These are phyloP conservation scores for Chelonia mydas DNA, from an alignment of 2,797 vertebrate genomes.

Conservation along the genomic window DNA sequence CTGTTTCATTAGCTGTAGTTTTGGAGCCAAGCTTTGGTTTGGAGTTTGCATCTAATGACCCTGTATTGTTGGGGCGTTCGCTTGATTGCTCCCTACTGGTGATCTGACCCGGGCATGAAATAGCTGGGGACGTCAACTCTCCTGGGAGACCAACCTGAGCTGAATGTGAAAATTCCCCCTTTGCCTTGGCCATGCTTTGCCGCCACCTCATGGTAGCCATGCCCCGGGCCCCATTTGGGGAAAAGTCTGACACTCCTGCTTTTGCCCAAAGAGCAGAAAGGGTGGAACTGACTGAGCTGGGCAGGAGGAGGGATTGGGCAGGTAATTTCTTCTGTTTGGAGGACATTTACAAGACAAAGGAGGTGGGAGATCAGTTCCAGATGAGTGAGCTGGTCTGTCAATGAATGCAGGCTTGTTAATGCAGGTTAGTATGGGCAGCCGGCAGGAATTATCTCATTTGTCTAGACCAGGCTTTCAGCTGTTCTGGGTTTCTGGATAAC, in stretches of 20 bases:
- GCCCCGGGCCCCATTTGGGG: not conserved
- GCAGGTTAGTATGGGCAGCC: not conserved
- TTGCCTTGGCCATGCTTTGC: not conserved
- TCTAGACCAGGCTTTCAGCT: not conserved
- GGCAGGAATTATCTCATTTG: not conserved
- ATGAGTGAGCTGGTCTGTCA: not conserved
- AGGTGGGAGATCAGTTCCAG: not conserved
- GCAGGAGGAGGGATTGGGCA: not conserved
- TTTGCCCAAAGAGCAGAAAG: not conserved
- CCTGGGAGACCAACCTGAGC: not conserved
- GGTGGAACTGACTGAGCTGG: not conserved
- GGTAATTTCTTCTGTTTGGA: not conserved
- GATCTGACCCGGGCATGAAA: not conserved
- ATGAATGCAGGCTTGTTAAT: not conserved
- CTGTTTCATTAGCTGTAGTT: rapidly evolving
- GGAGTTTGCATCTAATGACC: not conserved
- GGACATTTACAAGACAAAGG: not conserved
- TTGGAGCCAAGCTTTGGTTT: not conserved
- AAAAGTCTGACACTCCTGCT: not conserved
- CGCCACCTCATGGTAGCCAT: not conserved
- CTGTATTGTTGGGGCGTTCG: rapidly evolving
- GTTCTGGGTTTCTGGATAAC: not conserved
- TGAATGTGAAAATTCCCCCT: not conserved
- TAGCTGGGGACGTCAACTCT: not conserved
- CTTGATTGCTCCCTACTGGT: not conserved